Base-by-base conservation (phyloP, 1,140 invertebrate genomes). In the Megalonaias nervosa region DNA sequence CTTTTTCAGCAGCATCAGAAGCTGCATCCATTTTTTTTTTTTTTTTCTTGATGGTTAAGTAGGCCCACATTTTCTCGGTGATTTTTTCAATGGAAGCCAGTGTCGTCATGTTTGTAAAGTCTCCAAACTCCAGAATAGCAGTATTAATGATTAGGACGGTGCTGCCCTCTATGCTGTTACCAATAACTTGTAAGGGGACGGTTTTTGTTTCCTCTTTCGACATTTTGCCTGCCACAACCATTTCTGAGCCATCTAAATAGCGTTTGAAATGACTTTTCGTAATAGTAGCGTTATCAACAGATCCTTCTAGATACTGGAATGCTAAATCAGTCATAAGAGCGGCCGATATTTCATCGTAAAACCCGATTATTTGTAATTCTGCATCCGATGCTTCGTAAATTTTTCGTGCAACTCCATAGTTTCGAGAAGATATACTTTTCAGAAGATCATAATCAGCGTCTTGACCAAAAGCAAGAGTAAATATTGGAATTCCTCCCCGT, bases 361-460 rank as follows among this genome's bases (percentile, higher is more conserved):
- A 95, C 83, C 94, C 92, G 57, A 92, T 91, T 15, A 95, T 91
- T 88, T 95, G 94, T 21, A 95, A 88, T 64, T 92, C 92, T 6
- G 94, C 94, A 88, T 95, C 94, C 0, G 94, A 91, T 57, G 93
- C 94, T 89, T 94, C 94, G 87, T 95, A 95, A 69, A 95, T 95
- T 86, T 93, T 94, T 38, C 94, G 91, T 74, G 94, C 93, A 86
- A 95, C 94, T 5, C 94, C 94, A 21, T 92, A 86, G 87, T 95
- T 95, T 75, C 93, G 92, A 17, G 94, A 87, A 0, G 94, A 93
- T 14, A 95, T 74, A 85, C 93, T 93, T 80, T 93, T 92, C 5
- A 95, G 88, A 82, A 95, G 94, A 62, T 91, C 90, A 67, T 93
- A 93, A 86, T 95, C 94, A 0, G 94, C 94, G 48, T 93, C 94